These are phyloP conservation scores for Tauraco hartlaubi DNA, from an alignment of 2,797 vertebrate species.

Conservation along the genomic window DNA sequence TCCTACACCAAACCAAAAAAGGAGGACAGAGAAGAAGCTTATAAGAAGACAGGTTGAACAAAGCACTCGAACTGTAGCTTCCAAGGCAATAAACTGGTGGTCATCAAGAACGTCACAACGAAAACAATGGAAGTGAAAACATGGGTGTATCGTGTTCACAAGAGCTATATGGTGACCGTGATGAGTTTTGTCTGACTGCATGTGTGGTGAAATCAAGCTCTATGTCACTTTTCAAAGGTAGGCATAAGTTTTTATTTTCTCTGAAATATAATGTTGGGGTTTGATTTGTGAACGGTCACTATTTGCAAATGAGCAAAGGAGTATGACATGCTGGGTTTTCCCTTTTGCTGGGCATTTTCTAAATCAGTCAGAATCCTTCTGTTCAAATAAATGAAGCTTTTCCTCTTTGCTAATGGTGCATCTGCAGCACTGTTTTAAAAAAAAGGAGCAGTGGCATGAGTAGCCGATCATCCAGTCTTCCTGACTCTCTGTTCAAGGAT, in stretches of 20 bases:
- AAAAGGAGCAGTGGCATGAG: background rate
- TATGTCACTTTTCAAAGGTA: background rate
- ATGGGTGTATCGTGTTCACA: fast-evolving
- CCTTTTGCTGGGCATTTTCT: background rate
- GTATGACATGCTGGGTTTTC: background rate
- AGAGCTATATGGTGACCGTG: background rate
- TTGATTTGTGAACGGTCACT: background rate
- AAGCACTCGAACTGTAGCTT: background rate
- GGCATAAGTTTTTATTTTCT: background rate
- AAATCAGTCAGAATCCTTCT: background rate
- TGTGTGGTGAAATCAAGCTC: background rate
- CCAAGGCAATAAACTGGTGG: background rate
- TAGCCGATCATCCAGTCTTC: background rate
- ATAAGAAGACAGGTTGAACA: background rate
- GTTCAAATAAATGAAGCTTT: constrained; percentile 1
- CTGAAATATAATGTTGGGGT: background rate
- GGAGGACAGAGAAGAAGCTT: background rate
- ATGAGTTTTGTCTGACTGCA: background rate
- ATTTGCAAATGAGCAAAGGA: background rate
- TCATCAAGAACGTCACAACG: background rate
- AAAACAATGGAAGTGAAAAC: background rate
- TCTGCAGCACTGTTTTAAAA: background rate
- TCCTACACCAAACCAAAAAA: background rate
- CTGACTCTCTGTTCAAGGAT: background rate
- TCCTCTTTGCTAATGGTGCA: background rate